Evolutionary conservation across 1,140 invertebrate genomes (phyloP).

Genomic region (Halesus radiatus): DNA sequence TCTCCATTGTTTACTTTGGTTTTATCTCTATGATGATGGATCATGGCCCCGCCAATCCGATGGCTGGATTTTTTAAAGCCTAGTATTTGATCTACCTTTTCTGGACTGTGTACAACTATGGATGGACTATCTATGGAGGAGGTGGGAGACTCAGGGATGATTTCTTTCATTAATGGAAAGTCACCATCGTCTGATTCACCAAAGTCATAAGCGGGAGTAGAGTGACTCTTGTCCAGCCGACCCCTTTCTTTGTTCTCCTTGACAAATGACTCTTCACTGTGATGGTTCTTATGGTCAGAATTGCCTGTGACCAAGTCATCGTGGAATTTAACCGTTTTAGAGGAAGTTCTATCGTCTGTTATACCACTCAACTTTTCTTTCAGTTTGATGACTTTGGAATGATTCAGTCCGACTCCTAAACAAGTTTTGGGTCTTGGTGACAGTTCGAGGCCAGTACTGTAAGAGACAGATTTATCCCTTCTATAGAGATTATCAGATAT

Average conservation of each 20-base stretch:
- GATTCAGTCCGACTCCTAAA: constrained; percentile 66
- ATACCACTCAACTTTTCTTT: constrained; percentile 37
- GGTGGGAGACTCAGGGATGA: constrained; percentile 64
- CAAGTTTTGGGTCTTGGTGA: constrained; percentile 78
- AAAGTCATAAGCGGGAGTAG: constrained; percentile 82
- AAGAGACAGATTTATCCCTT: constrained; percentile 73
- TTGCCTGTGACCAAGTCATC: constrained; percentile 57
- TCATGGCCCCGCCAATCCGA: constrained; percentile 63
- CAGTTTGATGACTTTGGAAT: constrained; percentile 46
- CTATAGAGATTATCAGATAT: constrained; percentile 62
- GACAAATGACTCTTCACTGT: constrained; percentile 15
- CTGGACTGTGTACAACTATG: constrained; percentile 57
- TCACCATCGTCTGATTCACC: constrained; percentile 61
- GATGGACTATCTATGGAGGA: constrained; percentile 60
- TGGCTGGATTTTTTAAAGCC: constrained; percentile 65
- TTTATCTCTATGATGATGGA: constrained; percentile 58
- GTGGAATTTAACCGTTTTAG: constrained; percentile 53
- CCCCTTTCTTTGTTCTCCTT: constrained; percentile 63
- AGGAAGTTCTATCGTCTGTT: constrained; percentile 34
- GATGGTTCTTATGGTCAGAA: constrained; percentile 39
- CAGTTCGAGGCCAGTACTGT: constrained; percentile 78
- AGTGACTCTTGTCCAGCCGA: constrained; percentile 81
- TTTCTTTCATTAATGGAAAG: constrained; percentile 59
- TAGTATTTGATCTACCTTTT: constrained; percentile 63
- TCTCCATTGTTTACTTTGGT: constrained; percentile 37